phyloP scores from a whole-genome alignment of 2,113 vertebrate species.

The Phodopus roborovskii region DNA sequence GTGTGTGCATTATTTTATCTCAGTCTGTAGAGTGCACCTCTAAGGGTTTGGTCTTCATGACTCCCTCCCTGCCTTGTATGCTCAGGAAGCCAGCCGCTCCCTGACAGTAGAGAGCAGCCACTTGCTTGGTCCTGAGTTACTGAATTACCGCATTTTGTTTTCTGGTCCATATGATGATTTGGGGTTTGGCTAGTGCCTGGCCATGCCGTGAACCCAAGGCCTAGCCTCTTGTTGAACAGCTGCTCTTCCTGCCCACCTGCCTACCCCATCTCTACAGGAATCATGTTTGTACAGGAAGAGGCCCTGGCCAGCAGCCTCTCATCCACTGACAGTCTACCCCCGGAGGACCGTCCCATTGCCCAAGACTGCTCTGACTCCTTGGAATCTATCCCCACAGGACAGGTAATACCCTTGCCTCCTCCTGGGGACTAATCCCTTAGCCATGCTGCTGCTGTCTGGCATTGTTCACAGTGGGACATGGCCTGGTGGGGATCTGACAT shows the following conservation, averaged over 20 bases:
- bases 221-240: conserved; percentile 56
- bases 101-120: not conserved
- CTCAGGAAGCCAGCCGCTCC: conserved; percentile 18
- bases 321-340: conserved; percentile 86
- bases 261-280: conserved; percentile 72
- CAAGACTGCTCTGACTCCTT: conserved; percentile 86
- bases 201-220: not conserved
- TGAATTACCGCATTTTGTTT: conserved; percentile 31
- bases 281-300: conserved; percentile 85
- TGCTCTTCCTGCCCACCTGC: conserved; percentile 68
- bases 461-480: not conserved
- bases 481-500: not conserved
- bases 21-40: not conserved
- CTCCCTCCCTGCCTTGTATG: not conserved
- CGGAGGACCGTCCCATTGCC: conserved; percentile 88
- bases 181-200: conserved; percentile 26
- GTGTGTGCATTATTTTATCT: not conserved
- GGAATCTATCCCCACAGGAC: conserved; percentile 84
- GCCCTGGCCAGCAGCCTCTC: conserved; percentile 88
- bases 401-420: conserved; percentile 79
- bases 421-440: not conserved
- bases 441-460: not conserved
- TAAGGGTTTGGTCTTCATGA: not conserved
- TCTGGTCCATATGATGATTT: not conserved
- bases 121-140: not conserved